Percentiles rank a stretch among this genome's conserved stretches.
Evolutionary conservation across 2,888 invertebrate genomes (phyloP).

Genomic region (Incurvaria masculella): DNA sequence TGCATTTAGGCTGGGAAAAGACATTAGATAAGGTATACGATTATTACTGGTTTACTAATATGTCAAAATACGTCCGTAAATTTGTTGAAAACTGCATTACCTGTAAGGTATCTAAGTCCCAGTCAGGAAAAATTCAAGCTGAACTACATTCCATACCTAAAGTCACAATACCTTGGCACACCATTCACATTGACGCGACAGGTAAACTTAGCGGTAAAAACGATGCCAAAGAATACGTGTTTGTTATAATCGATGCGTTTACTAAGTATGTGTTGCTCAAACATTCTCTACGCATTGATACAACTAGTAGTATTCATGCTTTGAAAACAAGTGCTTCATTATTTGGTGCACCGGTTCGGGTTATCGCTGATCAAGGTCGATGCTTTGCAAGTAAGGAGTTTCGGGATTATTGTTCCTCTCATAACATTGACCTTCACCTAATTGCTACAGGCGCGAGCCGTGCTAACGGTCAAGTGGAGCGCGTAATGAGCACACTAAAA

Average conservation of each 20-base stretch:
- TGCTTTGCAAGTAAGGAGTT: slow-evolving; percentile 12
- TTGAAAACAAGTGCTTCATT: slow-evolving; percentile 6
- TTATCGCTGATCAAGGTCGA: slow-evolving; percentile 16
- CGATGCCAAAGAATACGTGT: slow-evolving; percentile 19
- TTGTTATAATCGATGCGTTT: slow-evolving; percentile 20
- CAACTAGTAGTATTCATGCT: slow-evolving; percentile 11
- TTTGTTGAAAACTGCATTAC: slow-evolving; percentile 2
- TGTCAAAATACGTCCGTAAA: neutral
- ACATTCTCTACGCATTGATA: slow-evolving; percentile 16
- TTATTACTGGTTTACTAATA: neutral
- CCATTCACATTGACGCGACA: slow-evolving; percentile 21
- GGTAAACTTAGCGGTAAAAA: slow-evolving; percentile 21
- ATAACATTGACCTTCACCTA: slow-evolving; percentile 18
- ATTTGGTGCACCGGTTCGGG: slow-evolving; percentile 16
- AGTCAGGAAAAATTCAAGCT: slow-evolving; percentile 20
- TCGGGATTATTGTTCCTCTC: slow-evolving; percentile 13
- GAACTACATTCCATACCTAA: slow-evolving; percentile 25
- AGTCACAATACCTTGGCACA: slow-evolving; percentile 19
- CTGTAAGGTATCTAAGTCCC: neutral
- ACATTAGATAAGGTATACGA: slow-evolving; percentile 3
- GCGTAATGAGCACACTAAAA: slow-evolving; percentile 17
- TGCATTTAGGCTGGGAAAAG: slow-evolving; percentile 2
- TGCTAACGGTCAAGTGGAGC: slow-evolving; percentile 17
- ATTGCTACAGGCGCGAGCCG: slow-evolving; percentile 19
- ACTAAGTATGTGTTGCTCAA: slow-evolving; percentile 18